A percentile compares a stretch with the other conserved stretches of the same genome.
phyloP scores from a whole-genome alignment of 2,113 vertebrate species.

The Accipiter virgatus region DNA sequence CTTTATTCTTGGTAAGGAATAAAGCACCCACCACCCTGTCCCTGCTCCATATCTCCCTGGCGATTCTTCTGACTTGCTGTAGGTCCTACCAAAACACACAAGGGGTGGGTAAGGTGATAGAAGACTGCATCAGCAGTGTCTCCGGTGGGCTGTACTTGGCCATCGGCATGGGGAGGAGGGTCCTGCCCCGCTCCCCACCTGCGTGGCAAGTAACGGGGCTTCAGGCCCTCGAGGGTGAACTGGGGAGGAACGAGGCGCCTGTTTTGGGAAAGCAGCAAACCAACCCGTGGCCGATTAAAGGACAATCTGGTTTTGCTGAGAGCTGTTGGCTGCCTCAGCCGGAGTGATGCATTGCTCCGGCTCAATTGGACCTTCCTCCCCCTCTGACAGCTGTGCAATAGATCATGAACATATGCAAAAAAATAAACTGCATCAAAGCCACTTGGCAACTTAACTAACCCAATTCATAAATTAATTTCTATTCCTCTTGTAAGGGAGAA shows the following conservation, averaged over 20 bases:
- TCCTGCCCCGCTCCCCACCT: background rate
- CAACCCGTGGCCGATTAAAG: background rate
- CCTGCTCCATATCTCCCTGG: background rate
- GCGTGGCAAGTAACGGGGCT: fast-evolving
- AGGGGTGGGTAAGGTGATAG: background rate
- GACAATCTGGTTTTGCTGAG: conserved; percentile 7
- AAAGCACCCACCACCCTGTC: background rate
- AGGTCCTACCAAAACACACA: background rate
- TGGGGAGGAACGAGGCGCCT: fast-evolving
- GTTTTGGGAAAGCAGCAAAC: background rate
- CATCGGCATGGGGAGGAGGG: fast-evolving
- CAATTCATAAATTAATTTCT: conserved; percentile 41
- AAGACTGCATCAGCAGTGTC: fast-evolving
- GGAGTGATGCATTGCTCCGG: background rate
- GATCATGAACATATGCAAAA: conserved; percentile 25
- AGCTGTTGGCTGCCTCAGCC: background rate
- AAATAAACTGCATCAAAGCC: conserved; percentile 42
- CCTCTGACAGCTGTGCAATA: conserved; percentile 42
- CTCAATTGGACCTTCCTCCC: background rate
- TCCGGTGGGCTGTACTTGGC: background rate
- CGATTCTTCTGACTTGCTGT: background rate
- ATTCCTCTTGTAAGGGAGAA: conserved; percentile 27
- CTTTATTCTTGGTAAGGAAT: background rate
- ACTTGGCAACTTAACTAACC: conserved; percentile 27
- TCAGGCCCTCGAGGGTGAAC: background rate